A percentile compares a stretch with the other conserved stretches of the same genome.
These are phyloP conservation scores for Imbricaverruca yamaguchii DNA, from an alignment of 2,888 invertebrate genomes.

Conservation along the genomic window DNA sequence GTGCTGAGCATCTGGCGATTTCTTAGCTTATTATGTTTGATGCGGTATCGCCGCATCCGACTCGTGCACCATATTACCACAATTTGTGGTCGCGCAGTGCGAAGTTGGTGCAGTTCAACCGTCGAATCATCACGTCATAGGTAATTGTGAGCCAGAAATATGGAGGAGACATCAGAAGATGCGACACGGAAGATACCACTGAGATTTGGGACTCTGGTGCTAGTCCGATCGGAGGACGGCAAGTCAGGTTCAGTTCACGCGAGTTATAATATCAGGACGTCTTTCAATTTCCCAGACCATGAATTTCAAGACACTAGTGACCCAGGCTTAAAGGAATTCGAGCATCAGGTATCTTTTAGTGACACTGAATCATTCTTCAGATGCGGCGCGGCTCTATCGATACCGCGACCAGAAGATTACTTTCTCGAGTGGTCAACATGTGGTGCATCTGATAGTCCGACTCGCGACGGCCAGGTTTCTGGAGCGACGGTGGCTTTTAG, in stretches of 20 bases:
- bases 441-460: neutral
- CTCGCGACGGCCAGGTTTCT: neutral
- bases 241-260: neutral
- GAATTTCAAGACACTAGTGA: neutral
- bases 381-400: neutral
- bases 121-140: too few relatives aligned
- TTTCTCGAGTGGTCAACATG: neutral
- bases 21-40: too few relatives aligned
- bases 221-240: neutral
- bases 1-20: too few relatives aligned
- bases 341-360: too few relatives aligned
- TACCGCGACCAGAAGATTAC: neutral
- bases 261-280: neutral
- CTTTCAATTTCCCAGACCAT: neutral
- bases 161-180: too few relatives aligned
- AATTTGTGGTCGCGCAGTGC: too few relatives aligned
- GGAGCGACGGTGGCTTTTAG: neutral
- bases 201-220: neutral
- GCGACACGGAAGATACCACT: neutral
- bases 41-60: too few relatives aligned
- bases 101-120: too few relatives aligned
- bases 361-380: too few relatives aligned
- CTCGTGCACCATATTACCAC: too few relatives aligned
- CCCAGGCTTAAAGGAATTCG: neutral
- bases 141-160: too few relatives aligned